Conservation (phyloP, 2,888 invertebrate species). For the Orchesellides sinensis region DNA sequence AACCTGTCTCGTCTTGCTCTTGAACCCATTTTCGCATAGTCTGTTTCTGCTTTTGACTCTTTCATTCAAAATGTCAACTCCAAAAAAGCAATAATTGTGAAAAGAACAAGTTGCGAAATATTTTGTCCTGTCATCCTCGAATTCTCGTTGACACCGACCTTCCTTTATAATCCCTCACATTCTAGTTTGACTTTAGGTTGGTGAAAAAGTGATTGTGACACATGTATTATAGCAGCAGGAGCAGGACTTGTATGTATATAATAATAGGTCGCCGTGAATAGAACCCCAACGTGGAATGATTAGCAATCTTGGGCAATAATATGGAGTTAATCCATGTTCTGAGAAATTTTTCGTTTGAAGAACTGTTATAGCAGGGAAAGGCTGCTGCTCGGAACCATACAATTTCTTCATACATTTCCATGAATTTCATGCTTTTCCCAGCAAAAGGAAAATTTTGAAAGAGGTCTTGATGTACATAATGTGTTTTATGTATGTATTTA, state of each 20-base stretch:
- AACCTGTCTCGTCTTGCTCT: neutral
- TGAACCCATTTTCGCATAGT: neutral
- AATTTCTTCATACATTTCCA: too few relatives aligned
- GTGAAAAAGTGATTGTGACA: too few relatives aligned
- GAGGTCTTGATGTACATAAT: conserved; percentile 16
- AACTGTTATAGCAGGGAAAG: too few relatives aligned
- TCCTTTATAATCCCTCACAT: too few relatives aligned
- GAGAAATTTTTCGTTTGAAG: too few relatives aligned
- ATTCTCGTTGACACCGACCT: neutral
- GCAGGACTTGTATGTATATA: neutral
- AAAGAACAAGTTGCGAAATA: conserved; percentile 27
- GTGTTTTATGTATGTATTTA: conserved; percentile 32
- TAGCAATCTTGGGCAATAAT: too few relatives aligned
- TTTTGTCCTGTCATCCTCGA: conserved; percentile 28
- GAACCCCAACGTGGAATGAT: neutral
- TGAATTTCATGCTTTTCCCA: too few relatives aligned
- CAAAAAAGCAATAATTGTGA: conserved; percentile 24
- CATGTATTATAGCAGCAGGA: too few relatives aligned
- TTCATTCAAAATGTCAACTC: conserved; percentile 45
- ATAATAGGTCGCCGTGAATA: neutral
- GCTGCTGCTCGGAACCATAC: too few relatives aligned
- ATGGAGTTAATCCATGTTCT: too few relatives aligned
- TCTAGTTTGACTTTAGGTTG: too few relatives aligned
- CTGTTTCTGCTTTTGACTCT: conserved; percentile 29
- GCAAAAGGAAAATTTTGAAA: conserved; percentile 5